Conservation (phyloP, 2,888 invertebrate genomes). For the Folsomia candida region DNA sequence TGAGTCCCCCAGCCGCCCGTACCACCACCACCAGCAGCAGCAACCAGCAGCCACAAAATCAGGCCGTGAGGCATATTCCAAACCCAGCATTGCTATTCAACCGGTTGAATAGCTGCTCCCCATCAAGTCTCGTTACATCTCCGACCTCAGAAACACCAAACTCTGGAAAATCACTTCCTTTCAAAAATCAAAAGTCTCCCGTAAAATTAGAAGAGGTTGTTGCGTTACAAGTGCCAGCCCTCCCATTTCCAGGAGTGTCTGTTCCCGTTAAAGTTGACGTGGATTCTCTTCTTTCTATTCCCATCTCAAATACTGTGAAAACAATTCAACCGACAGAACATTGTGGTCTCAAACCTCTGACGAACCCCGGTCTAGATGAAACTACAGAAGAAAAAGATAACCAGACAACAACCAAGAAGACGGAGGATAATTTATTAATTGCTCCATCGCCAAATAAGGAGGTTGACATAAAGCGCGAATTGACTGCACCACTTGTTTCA, state of each 20-base stretch:
- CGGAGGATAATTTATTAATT: not conserved
- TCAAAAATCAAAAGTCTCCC: constrained; percentile 12
- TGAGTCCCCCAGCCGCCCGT: not conserved
- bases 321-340: too few relatives aligned
- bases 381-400: not conserved
- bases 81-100: constrained; percentile 64
- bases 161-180: not conserved
- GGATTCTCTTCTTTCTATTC: constrained; percentile 23
- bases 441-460: not conserved
- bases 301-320: not conserved
- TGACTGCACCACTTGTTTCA: not conserved
- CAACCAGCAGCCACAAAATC: constrained; percentile 60
- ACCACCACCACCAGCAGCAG: too few relatives aligned
- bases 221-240: constrained; percentile 27
- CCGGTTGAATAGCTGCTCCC: constrained; percentile 55
- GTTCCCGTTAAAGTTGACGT: constrained; percentile 42
- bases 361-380: not conserved
- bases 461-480: not conserved
- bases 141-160: constrained; percentile 13
- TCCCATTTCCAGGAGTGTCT: constrained; percentile 41
- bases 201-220: constrained; percentile 8
- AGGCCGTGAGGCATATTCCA: constrained; percentile 64
- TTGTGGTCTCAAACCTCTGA: too few relatives aligned
- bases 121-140: constrained; percentile 2
- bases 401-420: not conserved